These are phyloP conservation scores for Ectemnius cavifrons DNA, from an alignment of 2,888 invertebrate genomes.

Conservation along the genomic window DNA sequence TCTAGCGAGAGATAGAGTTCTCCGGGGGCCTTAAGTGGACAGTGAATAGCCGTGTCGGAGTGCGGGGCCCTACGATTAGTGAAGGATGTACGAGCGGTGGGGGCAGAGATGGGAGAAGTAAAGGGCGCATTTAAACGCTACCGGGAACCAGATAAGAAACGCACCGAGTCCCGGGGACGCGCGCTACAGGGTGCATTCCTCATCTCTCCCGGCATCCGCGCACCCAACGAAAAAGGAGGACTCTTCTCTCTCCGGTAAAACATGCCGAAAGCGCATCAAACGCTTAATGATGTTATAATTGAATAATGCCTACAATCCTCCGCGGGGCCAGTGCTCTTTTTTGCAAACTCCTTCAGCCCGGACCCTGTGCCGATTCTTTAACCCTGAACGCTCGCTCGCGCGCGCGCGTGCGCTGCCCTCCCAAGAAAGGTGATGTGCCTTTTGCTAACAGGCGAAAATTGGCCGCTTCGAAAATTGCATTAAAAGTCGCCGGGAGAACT, in stretches of 20 bases:
- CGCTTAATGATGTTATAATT: constrained; percentile 59
- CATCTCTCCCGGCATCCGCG: constrained; percentile 26
- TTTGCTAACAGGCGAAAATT: background rate
- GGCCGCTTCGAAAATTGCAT: background rate
- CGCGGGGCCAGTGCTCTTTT: constrained; percentile 38
- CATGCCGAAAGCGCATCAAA: constrained; percentile 48
- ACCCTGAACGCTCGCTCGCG: constrained; percentile 4
- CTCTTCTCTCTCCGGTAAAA: constrained; percentile 18
- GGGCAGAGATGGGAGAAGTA: too few relatives aligned
- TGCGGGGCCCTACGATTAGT: too few relatives aligned
- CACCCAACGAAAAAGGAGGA: constrained; percentile 14
- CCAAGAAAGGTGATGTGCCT: too few relatives aligned
- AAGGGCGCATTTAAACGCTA: too few relatives aligned
- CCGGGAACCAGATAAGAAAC: constrained; percentile 4
- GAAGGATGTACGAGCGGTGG: too few relatives aligned
- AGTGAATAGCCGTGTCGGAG: too few relatives aligned
- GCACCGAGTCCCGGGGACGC: background rate
- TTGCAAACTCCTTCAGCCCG: constrained; percentile 10
- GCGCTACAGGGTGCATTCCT: background rate
- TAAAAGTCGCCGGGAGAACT: background rate
- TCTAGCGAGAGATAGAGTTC: too few relatives aligned
- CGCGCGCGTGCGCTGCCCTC: too few relatives aligned
- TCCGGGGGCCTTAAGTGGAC: too few relatives aligned
- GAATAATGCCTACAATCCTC: constrained; percentile 58
- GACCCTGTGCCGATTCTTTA: constrained; percentile 26